These are phyloP conservation scores for Entomobrya multifasciata DNA, from an alignment of 2,888 invertebrate species.

Conservation along the genomic window DNA sequence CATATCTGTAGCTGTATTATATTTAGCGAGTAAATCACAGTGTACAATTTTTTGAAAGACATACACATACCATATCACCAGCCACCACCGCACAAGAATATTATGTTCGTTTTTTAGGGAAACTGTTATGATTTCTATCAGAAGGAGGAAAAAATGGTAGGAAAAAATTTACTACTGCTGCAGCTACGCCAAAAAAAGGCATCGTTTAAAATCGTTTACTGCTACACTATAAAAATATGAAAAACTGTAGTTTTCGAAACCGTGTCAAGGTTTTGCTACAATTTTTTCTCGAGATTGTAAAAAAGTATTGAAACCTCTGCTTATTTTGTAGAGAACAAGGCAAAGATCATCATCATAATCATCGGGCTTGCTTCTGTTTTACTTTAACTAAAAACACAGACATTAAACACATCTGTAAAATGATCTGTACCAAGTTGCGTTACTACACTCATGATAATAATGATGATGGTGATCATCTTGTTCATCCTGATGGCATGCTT, in stretches of 20 bases:
- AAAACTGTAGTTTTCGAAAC: slow-evolving; percentile 27
- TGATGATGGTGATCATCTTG: not conserved
- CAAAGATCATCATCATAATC: not conserved
- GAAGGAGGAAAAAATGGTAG: not conserved
- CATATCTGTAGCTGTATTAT: not conserved
- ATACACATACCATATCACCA: too few species aligned
- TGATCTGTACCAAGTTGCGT: not conserved
- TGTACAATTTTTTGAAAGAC: too few species aligned
- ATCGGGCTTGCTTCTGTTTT: not conserved
- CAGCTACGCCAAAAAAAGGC: slow-evolving; percentile 7
- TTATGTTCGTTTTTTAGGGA: not conserved
- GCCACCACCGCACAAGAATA: too few species aligned
- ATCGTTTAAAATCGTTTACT: not conserved
- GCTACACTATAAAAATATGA: slow-evolving; percentile 2
- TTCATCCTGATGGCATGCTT: not conserved
- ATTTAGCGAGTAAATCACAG: not conserved
- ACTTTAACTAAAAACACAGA: not conserved
- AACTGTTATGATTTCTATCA: slow-evolving; percentile 21
- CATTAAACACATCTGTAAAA: not conserved
- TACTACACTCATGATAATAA: not conserved
- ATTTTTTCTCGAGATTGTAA: not conserved
- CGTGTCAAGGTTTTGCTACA: slow-evolving; percentile 39
- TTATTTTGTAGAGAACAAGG: not conserved
- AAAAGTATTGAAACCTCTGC: not conserved
- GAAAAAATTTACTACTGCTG: slow-evolving; percentile 6